Evolutionary conservation across 1,140 invertebrate genomes (phyloP).

Genomic region (Lordiphosa collinella): DNA sequence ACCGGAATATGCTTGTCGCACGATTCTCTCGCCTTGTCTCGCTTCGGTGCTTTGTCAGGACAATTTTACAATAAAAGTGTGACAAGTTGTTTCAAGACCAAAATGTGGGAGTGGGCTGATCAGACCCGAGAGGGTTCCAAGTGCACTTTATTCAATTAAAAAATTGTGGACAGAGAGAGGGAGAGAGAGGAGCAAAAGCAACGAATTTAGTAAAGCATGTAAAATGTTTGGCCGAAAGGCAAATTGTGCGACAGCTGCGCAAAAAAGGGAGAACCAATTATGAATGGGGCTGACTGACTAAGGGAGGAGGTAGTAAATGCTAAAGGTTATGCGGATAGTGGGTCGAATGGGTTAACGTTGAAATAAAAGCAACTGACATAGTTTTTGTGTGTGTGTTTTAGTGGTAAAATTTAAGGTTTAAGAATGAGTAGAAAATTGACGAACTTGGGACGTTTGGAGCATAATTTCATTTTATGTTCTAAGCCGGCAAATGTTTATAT

Average conservation of each 20-base stretch:
- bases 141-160: slow-evolving; percentile 75
- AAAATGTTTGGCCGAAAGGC: slow-evolving; percentile 57
- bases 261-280: slow-evolving; percentile 58
- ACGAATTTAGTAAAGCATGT: slow-evolving; percentile 23
- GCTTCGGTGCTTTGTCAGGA: slow-evolving; percentile 4
- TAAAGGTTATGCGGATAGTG: slow-evolving; percentile 44
- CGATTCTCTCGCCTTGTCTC: slow-evolving; percentile 13
- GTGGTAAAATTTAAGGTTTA: slow-evolving; percentile 1
- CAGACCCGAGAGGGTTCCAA: slow-evolving; percentile 34
- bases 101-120: slow-evolving; percentile 11
- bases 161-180: slow-evolving; percentile 38
- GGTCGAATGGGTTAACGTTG: slow-evolving; percentile 38
- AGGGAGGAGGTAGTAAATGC: slow-evolving; percentile 22
- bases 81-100: slow-evolving; percentile 51
- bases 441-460: too few relatives aligned
- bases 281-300: slow-evolving; percentile 18
- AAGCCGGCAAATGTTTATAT: too few relatives aligned
- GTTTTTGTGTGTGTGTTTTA: slow-evolving; percentile 19
- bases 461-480: too few relatives aligned
- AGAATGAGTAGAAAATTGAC: too few relatives aligned
- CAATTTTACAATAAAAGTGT: slow-evolving; percentile 68
- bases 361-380: slow-evolving; percentile 37
- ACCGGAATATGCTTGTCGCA: slow-evolving; percentile 37
- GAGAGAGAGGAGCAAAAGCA: not conserved
- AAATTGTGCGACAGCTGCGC: slow-evolving; percentile 57